A percentile compares a stretch with the other conserved stretches of the same genome.
These are phyloP conservation scores for Decapterus maruadsi DNA, from an alignment of 2,797 vertebrate species.

Conservation along the genomic window DNA sequence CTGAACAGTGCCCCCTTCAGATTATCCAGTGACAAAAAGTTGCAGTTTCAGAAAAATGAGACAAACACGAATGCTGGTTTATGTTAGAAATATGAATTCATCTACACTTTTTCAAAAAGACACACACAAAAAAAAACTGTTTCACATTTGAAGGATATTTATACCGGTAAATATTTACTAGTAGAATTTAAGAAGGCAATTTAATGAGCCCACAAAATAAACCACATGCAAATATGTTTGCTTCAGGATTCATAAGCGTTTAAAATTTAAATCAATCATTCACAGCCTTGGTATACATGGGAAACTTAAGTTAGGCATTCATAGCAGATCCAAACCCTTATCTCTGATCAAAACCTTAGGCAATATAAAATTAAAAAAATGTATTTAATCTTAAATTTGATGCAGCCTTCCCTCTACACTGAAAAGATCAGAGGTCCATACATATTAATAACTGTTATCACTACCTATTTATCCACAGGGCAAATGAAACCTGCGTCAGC, in stretches of 20 bases:
- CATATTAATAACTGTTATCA: slow-evolving; percentile 52
- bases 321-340: slow-evolving; percentile 18
- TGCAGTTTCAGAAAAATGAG: not conserved
- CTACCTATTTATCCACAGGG: slow-evolving; percentile 44
- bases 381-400: slow-evolving; percentile 37
- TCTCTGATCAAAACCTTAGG: slow-evolving; percentile 38
- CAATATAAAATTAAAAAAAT: slow-evolving; percentile 11
- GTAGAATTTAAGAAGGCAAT: not conserved
- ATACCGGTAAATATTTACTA: not conserved
- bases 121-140: not conserved
- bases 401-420: slow-evolving; percentile 17
- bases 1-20: not conserved
- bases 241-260: slow-evolving; percentile 1
- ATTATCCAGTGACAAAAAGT: not conserved
- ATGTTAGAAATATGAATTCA: not conserved
- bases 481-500: slow-evolving; percentile 37
- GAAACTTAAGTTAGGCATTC: slow-evolving; percentile 16
- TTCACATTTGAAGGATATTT: not conserved
- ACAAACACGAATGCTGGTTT: not conserved
- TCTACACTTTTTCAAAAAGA: not conserved
- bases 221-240: slow-evolving; percentile 5
- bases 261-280: slow-evolving; percentile 12
- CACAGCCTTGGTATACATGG: slow-evolving; percentile 21
- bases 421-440: slow-evolving; percentile 38
- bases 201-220: slow-evolving; percentile 4